Base-by-base conservation (phyloP, 1,140 invertebrate species). In the Tetraneura akinire region DNA sequence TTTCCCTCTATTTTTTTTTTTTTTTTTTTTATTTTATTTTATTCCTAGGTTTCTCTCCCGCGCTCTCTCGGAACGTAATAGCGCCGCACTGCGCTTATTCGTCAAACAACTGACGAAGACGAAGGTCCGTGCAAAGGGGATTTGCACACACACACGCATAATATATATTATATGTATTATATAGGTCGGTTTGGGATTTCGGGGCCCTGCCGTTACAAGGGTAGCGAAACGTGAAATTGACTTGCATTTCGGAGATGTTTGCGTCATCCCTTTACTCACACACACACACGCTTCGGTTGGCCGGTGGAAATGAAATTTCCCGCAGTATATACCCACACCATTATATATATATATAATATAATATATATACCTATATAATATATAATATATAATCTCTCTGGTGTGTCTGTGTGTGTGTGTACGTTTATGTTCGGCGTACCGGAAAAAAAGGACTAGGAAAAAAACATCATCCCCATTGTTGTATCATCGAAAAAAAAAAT, bases 211-310 rank as follows among this genome's bases (percentile, higher is more conserved):
- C 57, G 73, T 81, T 74, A 68, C 73, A 81, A 55, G 80, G 80
- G 80, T 81, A 81, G 80, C 80, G 80, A 81, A 76, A 81, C 80
- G 80, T 81, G 80, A 81, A 81, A 81, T 81, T 81, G 80, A 81
- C 71, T 81, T 81, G 80, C 80, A 78, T 81, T 81, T 81, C 73
- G 76, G 80, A 81, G 57, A 81, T 81, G 68, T 74, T 78, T 64
- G 71, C 73, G 71, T 68, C 80, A 64, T 76, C 80, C 80, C 71
- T 73, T 68, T 18, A 45, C 74, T 37, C 37, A 32, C 53, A 10
- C 71, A 57, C 71, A 60, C 71, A 37, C 71, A 71, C 70, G 74
- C 74, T 78, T 55, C 47, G 74, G 55, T 47, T 62, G 55, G 74
- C 55, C 74, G 47, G 47, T 62, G 55, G 21, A 42, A 55, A 55